These are phyloP conservation scores for Luperina testacea DNA, from an alignment of 2,888 invertebrate genomes.

Conservation along the genomic window DNA sequence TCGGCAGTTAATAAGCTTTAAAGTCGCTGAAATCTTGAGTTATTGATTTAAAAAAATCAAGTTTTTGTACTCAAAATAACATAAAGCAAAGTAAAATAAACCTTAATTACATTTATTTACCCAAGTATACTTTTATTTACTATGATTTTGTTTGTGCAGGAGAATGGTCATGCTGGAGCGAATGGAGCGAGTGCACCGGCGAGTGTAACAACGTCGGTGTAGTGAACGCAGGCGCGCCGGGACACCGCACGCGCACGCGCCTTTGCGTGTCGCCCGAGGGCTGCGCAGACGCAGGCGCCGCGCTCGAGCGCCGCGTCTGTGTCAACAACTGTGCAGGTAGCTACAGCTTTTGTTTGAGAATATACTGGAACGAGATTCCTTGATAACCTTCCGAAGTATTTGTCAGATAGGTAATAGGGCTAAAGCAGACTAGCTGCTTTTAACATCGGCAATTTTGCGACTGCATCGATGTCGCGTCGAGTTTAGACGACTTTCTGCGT, in stretches of 20 bases:
- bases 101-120: no score
- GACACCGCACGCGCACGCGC: constrained; percentile 92
- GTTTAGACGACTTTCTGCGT: background rate
- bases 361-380: background rate
- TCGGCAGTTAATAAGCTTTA: no score
- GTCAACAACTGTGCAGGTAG: constrained; percentile 91
- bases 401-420: background rate
- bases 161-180: constrained; percentile 96
- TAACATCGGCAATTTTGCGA: background rate
- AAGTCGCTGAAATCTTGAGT: no score
- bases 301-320: constrained; percentile 92
- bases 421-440: background rate
- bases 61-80: no score
- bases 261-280: constrained; percentile 91
- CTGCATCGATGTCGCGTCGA: background rate
- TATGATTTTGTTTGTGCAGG: constrained; percentile 76
- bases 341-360: background rate
- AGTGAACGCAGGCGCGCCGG: constrained; percentile 77
- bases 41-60: no score
- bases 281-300: constrained; percentile 91
- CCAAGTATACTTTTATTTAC: background rate
- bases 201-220: constrained; percentile 90
- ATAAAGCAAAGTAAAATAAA: no score
- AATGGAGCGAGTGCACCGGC: constrained; percentile 95
- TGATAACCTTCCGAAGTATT: background rate